Percentiles rank a stretch among this genome's conserved stretches.
phyloP scores from a whole-genome alignment of 2,797 vertebrate genomes.

The Menidia menidia region DNA sequence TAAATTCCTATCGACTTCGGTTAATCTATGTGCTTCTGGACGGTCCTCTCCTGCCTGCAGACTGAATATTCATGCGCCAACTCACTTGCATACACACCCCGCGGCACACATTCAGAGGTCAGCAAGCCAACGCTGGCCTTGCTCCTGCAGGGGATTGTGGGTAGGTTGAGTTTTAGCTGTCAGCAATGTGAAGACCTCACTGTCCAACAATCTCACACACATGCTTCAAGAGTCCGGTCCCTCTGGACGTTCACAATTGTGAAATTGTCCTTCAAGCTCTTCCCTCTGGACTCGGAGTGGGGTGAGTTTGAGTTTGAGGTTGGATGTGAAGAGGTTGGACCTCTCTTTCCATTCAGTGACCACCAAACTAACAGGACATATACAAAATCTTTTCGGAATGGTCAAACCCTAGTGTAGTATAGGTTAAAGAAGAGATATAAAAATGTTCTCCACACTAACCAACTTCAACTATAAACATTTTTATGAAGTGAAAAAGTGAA shows the following conservation, averaged over 20 bases:
- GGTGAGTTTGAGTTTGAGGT: constrained; percentile 3
- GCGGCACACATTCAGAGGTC: constrained; percentile 54
- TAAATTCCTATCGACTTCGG: constrained; percentile 8
- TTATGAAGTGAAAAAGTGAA: no score
- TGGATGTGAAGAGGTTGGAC: no score
- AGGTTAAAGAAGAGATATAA: no score
- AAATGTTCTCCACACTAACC: no score
- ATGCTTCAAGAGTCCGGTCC: not conserved
- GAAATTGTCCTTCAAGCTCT: constrained; percentile 50
- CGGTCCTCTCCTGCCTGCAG: constrained; percentile 4
- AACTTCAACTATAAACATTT: no score
- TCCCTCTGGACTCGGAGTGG: constrained; percentile 15
- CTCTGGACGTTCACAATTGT: constrained; percentile 37
- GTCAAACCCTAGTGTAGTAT: no score
- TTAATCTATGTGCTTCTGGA: constrained; percentile 7
- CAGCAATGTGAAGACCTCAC: constrained; percentile 51
- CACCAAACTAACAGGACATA: no score
- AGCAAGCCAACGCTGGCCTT: constrained; percentile 49
- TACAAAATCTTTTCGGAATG: no score
- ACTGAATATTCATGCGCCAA: constrained; percentile 44
- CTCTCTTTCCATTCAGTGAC: no score
- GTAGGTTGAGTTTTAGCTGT: constrained; percentile 45
- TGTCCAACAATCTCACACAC: constrained; percentile 26
- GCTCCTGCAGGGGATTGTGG: constrained; percentile 63
- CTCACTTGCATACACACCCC: constrained; percentile 24